phyloP scores from a whole-genome alignment of 23 tunicate genomes.

The Clavelina lepadiformis region DNA sequence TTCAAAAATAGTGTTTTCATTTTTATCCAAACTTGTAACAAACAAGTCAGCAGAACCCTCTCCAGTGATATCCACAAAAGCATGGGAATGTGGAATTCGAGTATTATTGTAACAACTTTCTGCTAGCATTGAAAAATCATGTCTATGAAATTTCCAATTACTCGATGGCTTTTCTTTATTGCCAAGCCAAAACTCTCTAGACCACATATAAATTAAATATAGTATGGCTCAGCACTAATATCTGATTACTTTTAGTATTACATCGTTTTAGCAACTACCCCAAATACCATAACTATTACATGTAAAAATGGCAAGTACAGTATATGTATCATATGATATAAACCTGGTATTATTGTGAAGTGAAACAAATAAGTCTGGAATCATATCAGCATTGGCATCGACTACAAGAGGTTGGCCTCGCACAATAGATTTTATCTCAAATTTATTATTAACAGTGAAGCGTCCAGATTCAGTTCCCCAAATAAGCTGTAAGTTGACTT shows the following conservation, averaged over 20 bases:
- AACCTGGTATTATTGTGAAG: conserved; percentile 58
- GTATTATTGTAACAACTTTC: background rate
- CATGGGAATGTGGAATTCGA: conserved; percentile 47
- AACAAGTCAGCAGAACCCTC: conserved; percentile 56
- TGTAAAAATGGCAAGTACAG: background rate
- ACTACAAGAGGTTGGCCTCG: conserved; percentile 72
- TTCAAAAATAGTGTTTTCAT: conserved; percentile 16
- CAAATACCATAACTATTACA: conserved; percentile 3
- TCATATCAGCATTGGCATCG: conserved; percentile 80
- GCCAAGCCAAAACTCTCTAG: conserved; percentile 39
- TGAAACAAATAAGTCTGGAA: conserved; percentile 63
- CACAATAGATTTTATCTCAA: too few relatives aligned
- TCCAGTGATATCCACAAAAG: conserved; percentile 58
- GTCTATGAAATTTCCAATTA: conserved; percentile 4
- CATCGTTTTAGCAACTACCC: background rate
- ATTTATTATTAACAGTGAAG: background rate
- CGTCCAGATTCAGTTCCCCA: conserved; percentile 3
- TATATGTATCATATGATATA: background rate
- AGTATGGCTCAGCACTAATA: background rate
- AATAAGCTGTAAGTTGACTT: too few relatives aligned
- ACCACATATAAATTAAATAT: background rate
- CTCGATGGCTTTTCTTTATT: background rate
- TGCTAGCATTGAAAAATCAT: background rate
- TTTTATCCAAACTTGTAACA: conserved; percentile 22
- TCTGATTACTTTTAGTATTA: background rate